Evolutionary conservation across 2,888 invertebrate species (phyloP).

Genomic region (Spodoptera littoralis): DNA sequence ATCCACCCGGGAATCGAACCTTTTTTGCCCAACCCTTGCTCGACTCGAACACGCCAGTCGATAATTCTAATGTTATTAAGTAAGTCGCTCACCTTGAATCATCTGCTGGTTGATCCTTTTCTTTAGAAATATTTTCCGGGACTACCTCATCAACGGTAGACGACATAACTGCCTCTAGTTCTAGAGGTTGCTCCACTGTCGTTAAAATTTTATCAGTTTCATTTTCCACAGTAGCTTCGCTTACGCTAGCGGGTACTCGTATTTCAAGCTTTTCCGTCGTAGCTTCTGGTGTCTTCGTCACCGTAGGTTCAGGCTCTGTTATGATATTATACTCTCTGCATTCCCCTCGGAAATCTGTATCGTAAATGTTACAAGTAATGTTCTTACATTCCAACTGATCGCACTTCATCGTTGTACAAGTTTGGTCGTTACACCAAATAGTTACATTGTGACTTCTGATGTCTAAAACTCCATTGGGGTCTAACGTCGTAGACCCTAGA

Average conservation of each 20-base stretch:
- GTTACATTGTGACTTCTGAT: constrained; percentile 77
- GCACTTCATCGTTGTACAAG: constrained; percentile 83
- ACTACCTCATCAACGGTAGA: constrained; percentile 67
- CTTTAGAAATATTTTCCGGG: constrained; percentile 21
- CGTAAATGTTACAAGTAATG: constrained; percentile 83
- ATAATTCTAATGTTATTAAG: background rate
- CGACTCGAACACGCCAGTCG: too few species aligned
- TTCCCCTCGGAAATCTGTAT: constrained; percentile 81
- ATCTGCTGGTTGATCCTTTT: constrained; percentile 29
- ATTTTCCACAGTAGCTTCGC: constrained; percentile 40
- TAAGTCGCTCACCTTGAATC: constrained; percentile 60
- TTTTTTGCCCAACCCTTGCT: background rate
- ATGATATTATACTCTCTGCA: constrained; percentile 78
- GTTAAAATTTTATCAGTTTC: constrained; percentile 10
- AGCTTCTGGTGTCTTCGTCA: constrained; percentile 51
- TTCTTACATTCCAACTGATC: constrained; percentile 76
- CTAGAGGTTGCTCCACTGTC: constrained; percentile 70
- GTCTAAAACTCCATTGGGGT: constrained; percentile 67
- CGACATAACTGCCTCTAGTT: constrained; percentile 77
- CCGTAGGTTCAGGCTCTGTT: constrained; percentile 59
- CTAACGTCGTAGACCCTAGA: constrained; percentile 61
- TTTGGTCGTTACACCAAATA: constrained; percentile 85
- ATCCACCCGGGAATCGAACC: too few species aligned
- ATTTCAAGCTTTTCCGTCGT: background rate
- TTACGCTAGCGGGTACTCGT: constrained; percentile 16